These are phyloP conservation scores for Drosophila athabasca DNA, from an alignment of 1,140 invertebrate species.

Conservation along the genomic window DNA sequence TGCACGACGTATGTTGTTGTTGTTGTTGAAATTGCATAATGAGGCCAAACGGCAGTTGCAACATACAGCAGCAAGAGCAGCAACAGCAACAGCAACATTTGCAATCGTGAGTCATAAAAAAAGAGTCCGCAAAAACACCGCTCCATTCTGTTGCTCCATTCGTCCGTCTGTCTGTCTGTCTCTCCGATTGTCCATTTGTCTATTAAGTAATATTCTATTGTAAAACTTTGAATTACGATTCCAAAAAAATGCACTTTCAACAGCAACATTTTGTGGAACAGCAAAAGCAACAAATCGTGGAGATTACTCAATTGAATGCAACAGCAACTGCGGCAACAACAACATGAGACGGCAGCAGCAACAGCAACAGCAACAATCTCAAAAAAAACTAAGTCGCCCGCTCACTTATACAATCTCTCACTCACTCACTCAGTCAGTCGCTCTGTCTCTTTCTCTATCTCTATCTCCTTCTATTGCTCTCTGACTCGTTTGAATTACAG, in stretches of 20 bases:
- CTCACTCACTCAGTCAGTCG: constrained; percentile 1
- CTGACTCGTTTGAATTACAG: constrained; percentile 76
- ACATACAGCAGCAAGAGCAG: constrained; percentile 21
- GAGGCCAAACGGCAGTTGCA: constrained; percentile 50
- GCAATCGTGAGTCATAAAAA: constrained; percentile 54
- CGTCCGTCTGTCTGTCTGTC: no score
- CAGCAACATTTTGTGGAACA: constrained; percentile 49
- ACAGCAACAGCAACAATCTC: constrained; percentile 19
- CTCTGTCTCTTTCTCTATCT: neutral
- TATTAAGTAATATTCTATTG: constrained; percentile 82
- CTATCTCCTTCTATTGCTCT: constrained; percentile 41
- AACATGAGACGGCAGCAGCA: neutral
- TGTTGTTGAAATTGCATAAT: constrained; percentile 66
- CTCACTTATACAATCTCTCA: constrained; percentile 49
- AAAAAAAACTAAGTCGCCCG: constrained; percentile 74
- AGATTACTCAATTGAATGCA: constrained; percentile 73
- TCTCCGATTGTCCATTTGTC: constrained; percentile 19
- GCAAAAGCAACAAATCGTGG: constrained; percentile 44
- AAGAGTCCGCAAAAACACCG: constrained; percentile 1
- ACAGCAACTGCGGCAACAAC: constrained; percentile 20
- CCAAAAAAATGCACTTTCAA: constrained; percentile 75
- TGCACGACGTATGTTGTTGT: constrained; percentile 6
- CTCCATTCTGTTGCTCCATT: no score
- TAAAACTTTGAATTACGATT: constrained; percentile 71
- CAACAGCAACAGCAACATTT: constrained; percentile 4